Conservation (phyloP, 2,888 invertebrate genomes). For the Epirrhoe alternata region DNA sequence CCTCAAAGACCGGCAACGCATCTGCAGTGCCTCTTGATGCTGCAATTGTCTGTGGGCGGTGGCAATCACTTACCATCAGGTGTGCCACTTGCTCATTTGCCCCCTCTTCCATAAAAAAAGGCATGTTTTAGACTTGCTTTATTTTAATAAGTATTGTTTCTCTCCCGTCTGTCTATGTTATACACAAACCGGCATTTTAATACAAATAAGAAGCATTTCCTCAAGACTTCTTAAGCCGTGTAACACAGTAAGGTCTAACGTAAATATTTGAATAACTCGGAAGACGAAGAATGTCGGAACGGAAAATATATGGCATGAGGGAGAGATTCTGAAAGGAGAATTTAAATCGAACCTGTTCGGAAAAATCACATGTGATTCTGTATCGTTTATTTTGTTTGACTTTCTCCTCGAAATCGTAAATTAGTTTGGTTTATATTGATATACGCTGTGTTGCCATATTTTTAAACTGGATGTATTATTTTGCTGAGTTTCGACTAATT, state of each 20-base stretch:
- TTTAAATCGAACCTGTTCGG: conserved; percentile 48
- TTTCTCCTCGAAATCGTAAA: conserved; percentile 9
- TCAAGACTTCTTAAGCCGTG: conserved; percentile 41
- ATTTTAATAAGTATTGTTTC: too few species aligned
- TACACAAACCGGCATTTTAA: neutral
- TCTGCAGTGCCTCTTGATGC: too few species aligned
- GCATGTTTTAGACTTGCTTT: too few species aligned
- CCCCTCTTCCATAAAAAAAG: too few species aligned
- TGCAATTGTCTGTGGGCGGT: too few species aligned
- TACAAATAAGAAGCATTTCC: neutral
- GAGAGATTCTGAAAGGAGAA: conserved; percentile 54
- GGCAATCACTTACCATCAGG: too few species aligned
- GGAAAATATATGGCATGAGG: conserved; percentile 54
- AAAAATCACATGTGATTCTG: conserved; percentile 32
- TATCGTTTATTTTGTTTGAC: conserved; percentile 19
- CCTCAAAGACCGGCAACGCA: too few species aligned
- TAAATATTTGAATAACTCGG: conserved; percentile 69
- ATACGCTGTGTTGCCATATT: neutral
- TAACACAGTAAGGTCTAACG: conserved; percentile 47
- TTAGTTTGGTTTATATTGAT: conserved; percentile 1
- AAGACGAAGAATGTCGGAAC: conserved; percentile 55
- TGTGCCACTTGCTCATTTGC: too few species aligned
- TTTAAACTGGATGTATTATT: too few species aligned
- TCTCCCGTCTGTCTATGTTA: too few species aligned
- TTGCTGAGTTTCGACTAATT: too few species aligned